Evolutionary conservation across 2,888 invertebrate genomes (phyloP).

Genomic region (Leucophenga montana): DNA sequence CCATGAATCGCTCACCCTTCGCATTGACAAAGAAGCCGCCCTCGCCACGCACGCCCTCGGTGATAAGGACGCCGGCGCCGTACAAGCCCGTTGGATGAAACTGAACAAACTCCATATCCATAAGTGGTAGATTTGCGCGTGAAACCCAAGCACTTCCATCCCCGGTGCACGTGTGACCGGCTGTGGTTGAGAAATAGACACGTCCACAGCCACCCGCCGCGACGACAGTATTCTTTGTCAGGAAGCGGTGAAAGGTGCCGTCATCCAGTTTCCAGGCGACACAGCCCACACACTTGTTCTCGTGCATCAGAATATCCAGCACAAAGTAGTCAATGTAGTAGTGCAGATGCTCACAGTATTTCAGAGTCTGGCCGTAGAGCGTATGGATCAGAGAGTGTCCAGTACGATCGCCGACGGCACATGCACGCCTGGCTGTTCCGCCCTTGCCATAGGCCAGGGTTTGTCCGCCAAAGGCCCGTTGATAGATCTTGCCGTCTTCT

Average conservation of each 20-base stretch:
- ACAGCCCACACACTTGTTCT: slow-evolving; percentile 91
- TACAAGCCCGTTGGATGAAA: slow-evolving; percentile 99
- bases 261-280: slow-evolving; percentile 95
- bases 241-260: slow-evolving; percentile 89
- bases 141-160: slow-evolving; percentile 98
- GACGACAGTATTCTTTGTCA: slow-evolving; percentile 79
- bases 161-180: slow-evolving; percentile 98
- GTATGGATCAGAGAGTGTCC: slow-evolving; percentile 99
- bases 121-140: slow-evolving; percentile 90
- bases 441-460: slow-evolving; percentile 96
- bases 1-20: slow-evolving; percentile 99
- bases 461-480: slow-evolving; percentile 98
- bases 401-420: slow-evolving; percentile 95
- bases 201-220: slow-evolving; percentile 92
- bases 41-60: slow-evolving; percentile 96
- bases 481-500: slow-evolving; percentile 95
- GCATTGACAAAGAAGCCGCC: slow-evolving; percentile 96
- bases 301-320: slow-evolving; percentile 95
- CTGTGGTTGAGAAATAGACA: slow-evolving; percentile 97
- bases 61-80: slow-evolving; percentile 97
- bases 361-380: slow-evolving; percentile 94
- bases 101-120: slow-evolving; percentile 99
- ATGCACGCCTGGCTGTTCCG: slow-evolving; percentile 94
- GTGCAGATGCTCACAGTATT: slow-evolving; percentile 93
- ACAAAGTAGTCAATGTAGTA: slow-evolving; percentile 99